A percentile compares a stretch with the other conserved stretches of the same genome.
These are phyloP conservation scores for Eremobia ochroleuca DNA, from an alignment of 2,888 invertebrate species.

Conservation along the genomic window DNA sequence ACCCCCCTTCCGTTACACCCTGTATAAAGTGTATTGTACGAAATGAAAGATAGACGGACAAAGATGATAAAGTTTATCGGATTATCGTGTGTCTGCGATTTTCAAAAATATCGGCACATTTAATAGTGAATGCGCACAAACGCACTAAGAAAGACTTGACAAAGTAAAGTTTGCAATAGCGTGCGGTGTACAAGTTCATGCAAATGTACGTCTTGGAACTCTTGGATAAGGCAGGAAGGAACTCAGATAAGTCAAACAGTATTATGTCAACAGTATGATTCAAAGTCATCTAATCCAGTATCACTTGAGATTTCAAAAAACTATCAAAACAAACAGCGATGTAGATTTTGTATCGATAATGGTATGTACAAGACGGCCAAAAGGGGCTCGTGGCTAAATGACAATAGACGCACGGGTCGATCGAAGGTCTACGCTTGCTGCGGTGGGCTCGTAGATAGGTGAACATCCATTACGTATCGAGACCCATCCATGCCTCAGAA, in stretches of 20 bases:
- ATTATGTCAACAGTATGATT: not conserved
- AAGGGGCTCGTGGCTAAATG: not conserved
- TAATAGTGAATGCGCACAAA: not conserved
- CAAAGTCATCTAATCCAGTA: conserved; percentile 1
- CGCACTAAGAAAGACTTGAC: not conserved
- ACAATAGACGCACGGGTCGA: not conserved
- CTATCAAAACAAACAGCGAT: not conserved
- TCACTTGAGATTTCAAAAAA: not conserved
- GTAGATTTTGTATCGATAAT: not conserved
- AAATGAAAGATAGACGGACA: not conserved
- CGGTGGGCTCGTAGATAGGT: not conserved
- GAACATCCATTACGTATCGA: not conserved
- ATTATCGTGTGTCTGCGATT: not conserved
- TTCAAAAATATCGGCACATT: not conserved
- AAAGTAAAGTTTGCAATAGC: not conserved
- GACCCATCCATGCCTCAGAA: not conserved
- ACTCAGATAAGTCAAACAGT: not conserved
- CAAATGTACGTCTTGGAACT: not conserved
- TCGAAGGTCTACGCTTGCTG: not conserved
- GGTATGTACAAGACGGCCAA: not conserved
- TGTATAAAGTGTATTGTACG: not conserved
- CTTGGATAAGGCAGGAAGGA: not conserved
- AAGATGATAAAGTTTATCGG: not conserved
- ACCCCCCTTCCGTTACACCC: too few species aligned
- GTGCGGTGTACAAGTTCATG: not conserved